Evolutionary conservation across 2,888 invertebrate genomes (phyloP), one percentile per base, ranked within the genome.

Genomic region (Ganaspis brasiliensis): DNA sequence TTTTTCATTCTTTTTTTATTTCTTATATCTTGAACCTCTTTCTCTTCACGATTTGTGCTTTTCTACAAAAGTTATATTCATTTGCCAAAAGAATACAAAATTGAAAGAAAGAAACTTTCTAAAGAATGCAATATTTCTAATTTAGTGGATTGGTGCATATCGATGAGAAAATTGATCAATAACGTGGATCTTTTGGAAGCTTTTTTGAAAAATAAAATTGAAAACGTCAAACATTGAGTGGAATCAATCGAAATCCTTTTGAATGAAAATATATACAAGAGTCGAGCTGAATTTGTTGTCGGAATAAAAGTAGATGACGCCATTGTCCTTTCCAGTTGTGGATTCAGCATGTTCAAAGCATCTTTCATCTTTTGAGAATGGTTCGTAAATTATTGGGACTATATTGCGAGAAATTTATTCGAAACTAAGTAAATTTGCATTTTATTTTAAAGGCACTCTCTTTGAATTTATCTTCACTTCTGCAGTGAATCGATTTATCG

Each of bases 321-420:
- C 12, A 40, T 40, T 63, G 21, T 63, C 37, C 19, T 40, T 21
- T 63, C 12, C 21, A 12, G 12, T 10, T 24, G 21, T 26, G 56
- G 21, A 21, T 12, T 35, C 14, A 35, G 4, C 35, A 14, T 19
- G 21, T 21, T 63, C 19, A 40, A 40, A 37, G 16, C 40, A 40
- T 21, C 37, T 63, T 63, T 40, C 21, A 63, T 21, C 37, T 63
- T 63, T 40, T 14, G 37, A 63, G 19, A 37, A 21, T 37, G 21
- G 16, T 40, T 40, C 63, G 21, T 24, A 37, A 63, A 37, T 63
- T 35, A 40, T 16, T 40, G 5, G 3, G 21, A 63, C 21, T 21
- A 8, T 21, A 37, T 12, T 63, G 8, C 19, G 19, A 37, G 63
- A 52, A 52, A 52, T 52, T 4, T 52, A 19, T 40, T 19, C 21